phyloP scores from a whole-genome alignment of 2,113 vertebrate species.

The Castor canadensis region DNA sequence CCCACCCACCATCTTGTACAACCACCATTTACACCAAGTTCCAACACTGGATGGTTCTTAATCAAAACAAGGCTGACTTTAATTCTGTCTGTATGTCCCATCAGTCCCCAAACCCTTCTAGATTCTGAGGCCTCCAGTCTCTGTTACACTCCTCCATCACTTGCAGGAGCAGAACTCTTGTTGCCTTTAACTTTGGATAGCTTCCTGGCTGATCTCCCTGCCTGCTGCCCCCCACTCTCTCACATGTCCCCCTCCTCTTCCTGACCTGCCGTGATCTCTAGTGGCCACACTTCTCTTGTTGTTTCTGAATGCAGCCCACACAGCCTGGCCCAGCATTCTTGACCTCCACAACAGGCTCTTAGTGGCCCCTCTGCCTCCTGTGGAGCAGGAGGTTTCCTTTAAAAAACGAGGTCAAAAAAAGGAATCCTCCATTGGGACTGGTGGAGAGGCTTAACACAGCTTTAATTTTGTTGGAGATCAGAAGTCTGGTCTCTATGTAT shows the following conservation, averaged over 20 bases:
- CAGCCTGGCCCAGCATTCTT: neutral
- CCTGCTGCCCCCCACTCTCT: neutral
- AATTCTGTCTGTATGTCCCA: neutral
- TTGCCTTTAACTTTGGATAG: neutral
- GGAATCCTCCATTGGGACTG: too few species aligned
- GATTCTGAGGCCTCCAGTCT: neutral
- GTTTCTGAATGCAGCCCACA: neutral
- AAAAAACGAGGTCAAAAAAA: too few species aligned
- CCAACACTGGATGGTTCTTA: too few species aligned
- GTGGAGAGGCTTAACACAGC: too few species aligned
- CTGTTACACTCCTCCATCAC: neutral
- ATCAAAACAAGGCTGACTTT: neutral
- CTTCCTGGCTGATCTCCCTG: too few species aligned
- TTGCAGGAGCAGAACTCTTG: neutral
- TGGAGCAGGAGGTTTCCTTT: too few species aligned
- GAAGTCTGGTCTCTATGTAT: neutral
- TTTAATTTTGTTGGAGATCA: too few species aligned
- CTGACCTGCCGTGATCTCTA: neutral
- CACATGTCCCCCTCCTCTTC: neutral
- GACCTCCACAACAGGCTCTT: neutral
- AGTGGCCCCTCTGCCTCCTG: neutral
- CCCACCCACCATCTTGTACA: too few species aligned
- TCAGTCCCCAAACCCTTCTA: neutral
- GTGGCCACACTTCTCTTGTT: neutral
- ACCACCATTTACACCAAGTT: neutral